These are phyloP conservation scores for Oophaga sylvatica DNA, from an alignment of 2,797 vertebrate species.

Conservation along the genomic window DNA sequence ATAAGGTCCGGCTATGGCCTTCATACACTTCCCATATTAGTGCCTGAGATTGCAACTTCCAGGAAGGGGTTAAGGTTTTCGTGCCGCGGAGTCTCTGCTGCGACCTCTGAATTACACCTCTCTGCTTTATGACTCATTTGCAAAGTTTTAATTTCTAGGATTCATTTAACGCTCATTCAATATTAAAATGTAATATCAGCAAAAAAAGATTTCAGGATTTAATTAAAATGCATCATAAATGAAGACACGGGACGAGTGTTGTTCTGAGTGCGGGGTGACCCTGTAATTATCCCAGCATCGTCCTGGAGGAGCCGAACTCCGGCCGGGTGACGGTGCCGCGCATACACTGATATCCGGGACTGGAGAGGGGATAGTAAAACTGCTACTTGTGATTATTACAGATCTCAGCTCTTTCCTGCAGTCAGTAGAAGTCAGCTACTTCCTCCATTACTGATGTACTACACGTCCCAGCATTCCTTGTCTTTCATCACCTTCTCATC, in stretches of 20 bases:
- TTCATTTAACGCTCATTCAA: slow-evolving; percentile 61
- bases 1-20: too few relatives aligned
- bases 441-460: too few relatives aligned
- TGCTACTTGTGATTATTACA: not conserved
- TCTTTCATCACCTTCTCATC: too few relatives aligned
- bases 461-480: too few relatives aligned
- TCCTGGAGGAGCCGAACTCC: not conserved
- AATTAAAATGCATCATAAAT: slow-evolving; percentile 53
- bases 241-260: not conserved
- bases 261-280: not conserved
- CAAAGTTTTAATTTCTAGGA: slow-evolving; percentile 56
- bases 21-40: too few relatives aligned
- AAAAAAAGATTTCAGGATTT: slow-evolving; percentile 40
- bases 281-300: not conserved
- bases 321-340: not conserved
- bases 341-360: too few relatives aligned
- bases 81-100: not conserved
- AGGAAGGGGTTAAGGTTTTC: not conserved
- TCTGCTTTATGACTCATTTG: slow-evolving; percentile 50
- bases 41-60: not conserved
- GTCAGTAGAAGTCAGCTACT: too few relatives aligned
- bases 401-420: too few relatives aligned
- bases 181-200: slow-evolving; percentile 60
- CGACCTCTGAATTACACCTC: slow-evolving; percentile 44
- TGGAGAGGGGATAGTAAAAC: not conserved